phyloP scores from a whole-genome alignment of 2,797 vertebrate genomes.

The Tarsius wallacei region DNA sequence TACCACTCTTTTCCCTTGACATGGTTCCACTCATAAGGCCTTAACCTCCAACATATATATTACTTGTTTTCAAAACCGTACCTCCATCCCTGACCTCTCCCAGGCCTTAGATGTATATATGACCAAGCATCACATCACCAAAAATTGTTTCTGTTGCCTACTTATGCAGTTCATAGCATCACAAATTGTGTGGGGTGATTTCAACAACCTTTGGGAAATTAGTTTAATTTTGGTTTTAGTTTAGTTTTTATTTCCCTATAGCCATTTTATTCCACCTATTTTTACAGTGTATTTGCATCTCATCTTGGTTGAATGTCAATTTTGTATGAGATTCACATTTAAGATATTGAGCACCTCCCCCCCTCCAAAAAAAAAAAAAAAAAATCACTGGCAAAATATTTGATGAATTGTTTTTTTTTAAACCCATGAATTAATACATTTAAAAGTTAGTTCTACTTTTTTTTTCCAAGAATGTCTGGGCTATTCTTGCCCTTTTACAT shows the following conservation, averaged over 20 bases:
- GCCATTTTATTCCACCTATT: background rate
- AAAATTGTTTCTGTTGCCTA: slow-evolving; percentile 25
- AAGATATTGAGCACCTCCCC: background rate
- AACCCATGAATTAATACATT: background rate
- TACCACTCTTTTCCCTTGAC: slow-evolving; percentile 1
- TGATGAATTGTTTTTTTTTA: background rate
- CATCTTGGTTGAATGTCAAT: background rate
- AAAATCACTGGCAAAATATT: slow-evolving; percentile 46
- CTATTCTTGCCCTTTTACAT: background rate
- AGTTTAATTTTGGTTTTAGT: slow-evolving; percentile 53
- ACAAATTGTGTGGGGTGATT: slow-evolving; percentile 9
- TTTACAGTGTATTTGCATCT: slow-evolving; percentile 21
- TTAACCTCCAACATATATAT: slow-evolving; percentile 7
- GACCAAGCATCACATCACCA: background rate
- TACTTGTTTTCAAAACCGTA: slow-evolving; percentile 24
- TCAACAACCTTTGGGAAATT: slow-evolving; percentile 50
- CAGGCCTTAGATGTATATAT: background rate
- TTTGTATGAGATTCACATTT: slow-evolving; percentile 38
- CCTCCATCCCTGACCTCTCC: background rate
- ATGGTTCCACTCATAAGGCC: background rate
- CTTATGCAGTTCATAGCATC: slow-evolving; percentile 1
- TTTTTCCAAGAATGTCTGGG: background rate
- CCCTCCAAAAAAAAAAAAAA: slow-evolving; percentile 24
- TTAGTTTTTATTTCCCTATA: background rate
- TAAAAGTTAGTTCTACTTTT: slow-evolving; percentile 24